Percentiles rank a stretch among this genome's conserved stretches.
phyloP scores from a whole-genome alignment of 2,797 vertebrate species.

The Notamacropus eugenii region DNA sequence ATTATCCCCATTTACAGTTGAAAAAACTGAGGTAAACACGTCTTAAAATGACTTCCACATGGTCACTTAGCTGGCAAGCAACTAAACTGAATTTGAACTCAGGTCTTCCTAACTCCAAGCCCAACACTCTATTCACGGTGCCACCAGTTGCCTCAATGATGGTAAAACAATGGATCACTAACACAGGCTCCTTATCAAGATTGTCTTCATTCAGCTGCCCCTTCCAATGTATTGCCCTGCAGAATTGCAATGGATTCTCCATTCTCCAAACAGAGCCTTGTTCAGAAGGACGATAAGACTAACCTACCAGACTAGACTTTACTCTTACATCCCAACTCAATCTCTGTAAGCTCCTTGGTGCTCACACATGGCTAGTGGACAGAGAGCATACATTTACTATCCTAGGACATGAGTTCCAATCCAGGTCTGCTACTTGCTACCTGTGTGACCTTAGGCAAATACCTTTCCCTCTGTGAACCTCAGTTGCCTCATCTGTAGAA shows the following conservation, averaged over 20 bases:
- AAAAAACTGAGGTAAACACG: background rate
- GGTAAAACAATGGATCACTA: background rate
- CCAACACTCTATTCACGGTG: background rate
- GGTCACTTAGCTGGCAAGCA: background rate
- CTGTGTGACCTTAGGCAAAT: background rate
- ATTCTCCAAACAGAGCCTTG: background rate
- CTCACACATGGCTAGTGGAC: background rate
- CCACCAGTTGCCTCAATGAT: background rate
- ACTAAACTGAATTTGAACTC: background rate
- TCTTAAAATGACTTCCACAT: background rate
- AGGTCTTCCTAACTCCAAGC: background rate
- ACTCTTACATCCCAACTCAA: background rate
- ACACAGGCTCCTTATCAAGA: background rate
- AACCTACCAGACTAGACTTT: background rate
- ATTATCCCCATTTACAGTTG: background rate
- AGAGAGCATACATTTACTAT: background rate
- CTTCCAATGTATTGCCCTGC: slow-evolving; percentile 19
- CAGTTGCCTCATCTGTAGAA: background rate
- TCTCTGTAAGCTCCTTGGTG: background rate
- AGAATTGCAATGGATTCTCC: slow-evolving; percentile 16
- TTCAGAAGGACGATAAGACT: background rate
- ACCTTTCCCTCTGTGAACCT: background rate
- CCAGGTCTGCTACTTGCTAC: background rate
- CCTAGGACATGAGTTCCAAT: background rate
- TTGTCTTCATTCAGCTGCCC: slow-evolving; percentile 20